A percentile compares a stretch with the other conserved stretches of the same genome.
Conservation (phyloP, 2,888 invertebrate species). For the Leptopilina syphax region DNA sequence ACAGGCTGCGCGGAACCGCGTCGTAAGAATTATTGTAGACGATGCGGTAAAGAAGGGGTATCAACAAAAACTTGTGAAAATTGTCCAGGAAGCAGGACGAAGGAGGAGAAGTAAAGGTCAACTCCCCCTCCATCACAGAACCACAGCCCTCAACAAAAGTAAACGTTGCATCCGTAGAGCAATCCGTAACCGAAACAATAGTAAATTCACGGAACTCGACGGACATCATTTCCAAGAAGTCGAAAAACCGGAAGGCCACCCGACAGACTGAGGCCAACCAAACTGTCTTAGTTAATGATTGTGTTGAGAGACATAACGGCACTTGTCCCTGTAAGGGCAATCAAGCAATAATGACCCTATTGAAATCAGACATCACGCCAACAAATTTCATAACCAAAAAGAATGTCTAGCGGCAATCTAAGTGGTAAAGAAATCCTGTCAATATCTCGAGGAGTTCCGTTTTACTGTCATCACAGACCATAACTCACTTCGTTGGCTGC, state of each 20-base stretch:
- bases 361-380: neutral
- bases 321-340: neutral
- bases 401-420: neutral
- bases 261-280: no score
- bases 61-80: neutral
- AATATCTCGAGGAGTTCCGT: no score
- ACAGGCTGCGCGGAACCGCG: neutral
- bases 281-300: no score
- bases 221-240: no score
- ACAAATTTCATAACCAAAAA: neutral
- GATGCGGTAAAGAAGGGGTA: neutral
- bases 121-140: neutral
- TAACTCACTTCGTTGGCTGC: no score
- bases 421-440: no score
- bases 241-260: no score
- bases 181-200: neutral
- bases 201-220: no score
- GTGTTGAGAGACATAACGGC: no score
- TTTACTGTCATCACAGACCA: no score
- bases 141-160: neutral
- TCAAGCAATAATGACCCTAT: neutral
- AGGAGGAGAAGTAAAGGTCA: conserved; percentile 2
- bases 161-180: neutral
- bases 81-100: neutral
- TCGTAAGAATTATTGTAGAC: neutral